Evolutionary conservation across 1,140 invertebrate genomes (phyloP), one percentile per base, ranked within the genome.

Genomic region (Ladona fulva): DNA sequence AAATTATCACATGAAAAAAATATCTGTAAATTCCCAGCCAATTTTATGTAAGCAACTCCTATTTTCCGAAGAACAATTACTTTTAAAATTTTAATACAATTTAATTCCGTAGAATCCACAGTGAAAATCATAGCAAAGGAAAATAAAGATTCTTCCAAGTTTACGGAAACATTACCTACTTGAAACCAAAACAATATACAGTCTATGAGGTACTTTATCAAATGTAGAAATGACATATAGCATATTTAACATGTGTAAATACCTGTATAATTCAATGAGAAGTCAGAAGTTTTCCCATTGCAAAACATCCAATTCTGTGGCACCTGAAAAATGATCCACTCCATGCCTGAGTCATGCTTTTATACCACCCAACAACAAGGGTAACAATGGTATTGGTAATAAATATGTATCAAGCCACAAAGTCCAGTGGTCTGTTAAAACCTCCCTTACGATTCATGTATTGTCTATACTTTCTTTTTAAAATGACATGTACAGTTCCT

Each of bases 371-470:
- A 66, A 66, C 14, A 66, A 66, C 52, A 66, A 12, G 29, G 29
- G 29, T 8, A 66, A 66, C 14, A 66, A 66, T 66, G 52, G 14
- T 22, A 12, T 22, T 6, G n/a, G 52, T 22, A 66, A 16, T 19
- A 19, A 66, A 66, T 66, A 66, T 11, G 66, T 16, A 77, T 87
- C 90, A 95, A 80, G 94, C 93, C 74, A 97, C 95, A 88, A 96
- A 96, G 86, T 99, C 98, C 76, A 99, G 87, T 52, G 98, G 97
- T 83, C 98, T 89, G 85, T 99, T 99, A 86, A 99, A 99, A 78
- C 98, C 98, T 80, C 98, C 98, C 87, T 98, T 97, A 78, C 98
- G 90, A 86, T 99, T 99, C 98, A 99, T 99, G 83, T 99, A 99
- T 86, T 99, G 98, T 78, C 97, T 91, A 85, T 99, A 99, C 86